Evolutionary conservation across 2,888 invertebrate genomes (phyloP).

Genomic region (Lapara coniferarum): DNA sequence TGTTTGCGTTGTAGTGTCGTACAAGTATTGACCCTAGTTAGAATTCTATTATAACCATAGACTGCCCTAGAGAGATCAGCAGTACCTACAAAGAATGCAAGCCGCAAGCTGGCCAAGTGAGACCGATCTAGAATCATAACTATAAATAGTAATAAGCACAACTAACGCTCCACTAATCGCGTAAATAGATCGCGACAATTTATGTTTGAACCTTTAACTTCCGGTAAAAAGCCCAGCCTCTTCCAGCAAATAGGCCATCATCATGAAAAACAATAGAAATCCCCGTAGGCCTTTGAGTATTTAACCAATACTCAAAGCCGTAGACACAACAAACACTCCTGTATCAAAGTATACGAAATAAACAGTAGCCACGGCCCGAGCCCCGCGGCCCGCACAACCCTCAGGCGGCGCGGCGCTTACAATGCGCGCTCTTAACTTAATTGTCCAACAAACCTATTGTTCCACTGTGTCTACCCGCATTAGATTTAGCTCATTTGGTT

Average conservation of each 20-base stretch:
- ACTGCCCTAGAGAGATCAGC: background rate
- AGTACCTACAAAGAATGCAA: background rate
- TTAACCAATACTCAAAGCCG: no score
- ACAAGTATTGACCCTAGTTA: no score
- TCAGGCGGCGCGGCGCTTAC: constrained; percentile 15
- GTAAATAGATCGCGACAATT: background rate
- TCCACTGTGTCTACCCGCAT: constrained; percentile 23
- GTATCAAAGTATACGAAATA: constrained; percentile 1
- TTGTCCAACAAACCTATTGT: constrained; percentile 22
- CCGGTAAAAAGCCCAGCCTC: background rate
- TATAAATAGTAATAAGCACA: background rate
- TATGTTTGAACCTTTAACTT: constrained; percentile 4
- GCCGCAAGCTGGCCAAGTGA: background rate
- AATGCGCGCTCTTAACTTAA: constrained; percentile 24
- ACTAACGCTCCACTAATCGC: background rate
- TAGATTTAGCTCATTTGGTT: background rate
- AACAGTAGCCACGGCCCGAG: background rate
- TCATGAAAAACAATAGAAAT: background rate
- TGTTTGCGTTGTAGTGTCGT: background rate
- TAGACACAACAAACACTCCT: constrained; percentile 2
- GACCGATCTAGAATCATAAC: background rate
- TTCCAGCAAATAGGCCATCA: background rate
- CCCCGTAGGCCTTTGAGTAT: no score
- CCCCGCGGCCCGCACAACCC: background rate
- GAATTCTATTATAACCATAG: background rate